Evolutionary conservation across 1,140 invertebrate genomes (phyloP), one percentile per base, ranked within the genome.

Genomic region (Dreissena polymorpha): DNA sequence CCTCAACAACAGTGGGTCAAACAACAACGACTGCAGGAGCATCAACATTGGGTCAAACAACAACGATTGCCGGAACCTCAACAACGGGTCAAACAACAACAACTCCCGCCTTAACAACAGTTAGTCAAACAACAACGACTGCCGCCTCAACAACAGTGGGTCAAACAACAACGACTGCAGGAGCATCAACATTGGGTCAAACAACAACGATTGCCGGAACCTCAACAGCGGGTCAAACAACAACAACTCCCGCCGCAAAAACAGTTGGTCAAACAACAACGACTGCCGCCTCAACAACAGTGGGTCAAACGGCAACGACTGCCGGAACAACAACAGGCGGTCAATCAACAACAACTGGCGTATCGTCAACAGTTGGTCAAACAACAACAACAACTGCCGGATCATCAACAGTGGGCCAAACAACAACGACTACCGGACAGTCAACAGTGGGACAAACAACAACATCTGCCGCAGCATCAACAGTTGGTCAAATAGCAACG

Each of bases 381-480:
- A 64, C 73, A 63, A 72, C 53, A 63, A 72, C 53, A 60, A 51
- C 80, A 39, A n/a, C 39, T 55, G 3, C 79, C n/a, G 39, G 39
- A 39, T 5, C 39, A 39, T 39, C 39, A 39, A 39, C 39, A 39
- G 39, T 39, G 39, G 39, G 39, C 8, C 39, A 39, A 39, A 39
- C 71, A 75, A 39, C 85, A 65, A 21, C 73, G 63, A 29, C 78
- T 18, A 21, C 72, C 8, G 67, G 13, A 10, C 27, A 53, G 63
- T 12, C 27, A 74, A 23, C 81, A 65, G 14, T 51, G 10, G 23
- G 21, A 39, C 14, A 70, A 18, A 64, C 50, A 21, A 14, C n/a
- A 50, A 16, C 80, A 55, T 0, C 49, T 10, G 50, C 65, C 8
- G 21, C 72, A 7, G 5, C 64, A 60, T 55, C 64, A 82, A 39